Conservation (phyloP, 2,888 invertebrate species). For the Zygothrica quintamaculata region DNA sequence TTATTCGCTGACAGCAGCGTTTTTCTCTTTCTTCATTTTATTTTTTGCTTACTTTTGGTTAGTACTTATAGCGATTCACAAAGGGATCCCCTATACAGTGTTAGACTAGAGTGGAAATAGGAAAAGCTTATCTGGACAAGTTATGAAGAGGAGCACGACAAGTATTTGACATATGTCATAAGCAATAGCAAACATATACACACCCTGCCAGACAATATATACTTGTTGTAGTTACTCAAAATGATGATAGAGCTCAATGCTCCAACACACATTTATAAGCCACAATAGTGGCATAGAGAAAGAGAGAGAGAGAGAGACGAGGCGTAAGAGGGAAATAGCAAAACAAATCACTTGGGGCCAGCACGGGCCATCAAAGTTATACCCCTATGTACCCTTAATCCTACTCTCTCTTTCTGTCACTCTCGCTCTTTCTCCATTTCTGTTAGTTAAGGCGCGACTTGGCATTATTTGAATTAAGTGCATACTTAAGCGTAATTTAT, state of each 20-base stretch:
- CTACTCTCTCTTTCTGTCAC: constrained; percentile 10
- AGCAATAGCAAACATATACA: constrained; percentile 52
- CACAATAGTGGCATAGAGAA: too few relatives aligned
- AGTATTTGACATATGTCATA: constrained; percentile 76
- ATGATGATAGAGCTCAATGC: constrained; percentile 17
- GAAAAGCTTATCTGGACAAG: constrained; percentile 54
- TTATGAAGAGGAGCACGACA: constrained; percentile 33
- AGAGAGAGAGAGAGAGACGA: too few relatives aligned
- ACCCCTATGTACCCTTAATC: constrained; percentile 4
- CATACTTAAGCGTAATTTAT: constrained; percentile 80
- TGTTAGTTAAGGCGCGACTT: constrained; percentile 42
- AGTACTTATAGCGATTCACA: too few relatives aligned
- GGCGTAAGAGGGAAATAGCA: constrained; percentile 32
- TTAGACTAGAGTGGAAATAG: neutral
- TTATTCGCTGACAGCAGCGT: constrained; percentile 33
- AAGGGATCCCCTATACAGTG: too few relatives aligned
- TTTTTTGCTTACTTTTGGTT: constrained; percentile 58
- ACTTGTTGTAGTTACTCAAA: constrained; percentile 4
- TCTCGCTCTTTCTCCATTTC: neutral
- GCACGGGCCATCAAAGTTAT: constrained; percentile 24
- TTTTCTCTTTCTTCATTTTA: constrained; percentile 21
- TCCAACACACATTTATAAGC: constrained; percentile 52
- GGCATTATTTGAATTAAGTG: constrained; percentile 78
- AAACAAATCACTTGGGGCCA: constrained; percentile 76
- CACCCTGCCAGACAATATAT: constrained; percentile 16